Evolutionary conservation across 1,140 invertebrate species (phyloP).

Genomic region (Penaeus chinensis): DNA sequence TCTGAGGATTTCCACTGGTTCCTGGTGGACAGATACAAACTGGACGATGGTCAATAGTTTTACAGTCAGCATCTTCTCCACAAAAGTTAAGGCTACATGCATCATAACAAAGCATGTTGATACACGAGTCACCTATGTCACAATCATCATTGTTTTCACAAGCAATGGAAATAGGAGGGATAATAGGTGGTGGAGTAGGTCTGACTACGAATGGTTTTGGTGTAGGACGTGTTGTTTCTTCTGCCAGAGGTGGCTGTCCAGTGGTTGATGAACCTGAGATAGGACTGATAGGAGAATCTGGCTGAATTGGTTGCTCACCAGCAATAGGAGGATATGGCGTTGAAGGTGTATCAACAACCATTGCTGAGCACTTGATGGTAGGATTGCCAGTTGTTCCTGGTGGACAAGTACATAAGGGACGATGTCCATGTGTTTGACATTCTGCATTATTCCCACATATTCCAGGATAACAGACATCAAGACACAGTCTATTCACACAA

Average conservation of each 20-base stretch:
- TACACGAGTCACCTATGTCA: constrained; percentile 61
- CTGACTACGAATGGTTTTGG: not conserved
- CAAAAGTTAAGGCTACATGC: constrained; percentile 64
- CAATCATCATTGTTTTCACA: constrained; percentile 64
- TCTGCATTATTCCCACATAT: constrained; percentile 80
- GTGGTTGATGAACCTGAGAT: not conserved
- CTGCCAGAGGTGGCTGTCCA: not conserved
- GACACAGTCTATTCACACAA: constrained; percentile 61
- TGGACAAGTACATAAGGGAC: constrained; percentile 81
- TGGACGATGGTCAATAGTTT: constrained; percentile 78
- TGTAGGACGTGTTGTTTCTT: not conserved
- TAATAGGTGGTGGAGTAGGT: constrained; percentile 43
- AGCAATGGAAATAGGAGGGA: constrained; percentile 31
- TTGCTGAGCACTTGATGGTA: constrained; percentile 75
- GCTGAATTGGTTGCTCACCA: not conserved
- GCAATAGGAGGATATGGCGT: not conserved
- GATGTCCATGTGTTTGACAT: constrained; percentile 80
- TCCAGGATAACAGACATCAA: constrained; percentile 60
- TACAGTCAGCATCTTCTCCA: constrained; percentile 66
- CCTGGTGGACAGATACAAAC: constrained; percentile 85
- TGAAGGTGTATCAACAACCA: constrained; percentile 2
- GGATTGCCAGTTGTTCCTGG: constrained; percentile 82
- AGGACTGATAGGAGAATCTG: not conserved
- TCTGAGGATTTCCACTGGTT: constrained; percentile 75
- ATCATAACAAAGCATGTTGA: constrained; percentile 63